A percentile compares a stretch with the other conserved stretches of the same genome.
These are phyloP conservation scores for Pheosia gnoma DNA, from an alignment of 2,888 invertebrate genomes.

Conservation along the genomic window DNA sequence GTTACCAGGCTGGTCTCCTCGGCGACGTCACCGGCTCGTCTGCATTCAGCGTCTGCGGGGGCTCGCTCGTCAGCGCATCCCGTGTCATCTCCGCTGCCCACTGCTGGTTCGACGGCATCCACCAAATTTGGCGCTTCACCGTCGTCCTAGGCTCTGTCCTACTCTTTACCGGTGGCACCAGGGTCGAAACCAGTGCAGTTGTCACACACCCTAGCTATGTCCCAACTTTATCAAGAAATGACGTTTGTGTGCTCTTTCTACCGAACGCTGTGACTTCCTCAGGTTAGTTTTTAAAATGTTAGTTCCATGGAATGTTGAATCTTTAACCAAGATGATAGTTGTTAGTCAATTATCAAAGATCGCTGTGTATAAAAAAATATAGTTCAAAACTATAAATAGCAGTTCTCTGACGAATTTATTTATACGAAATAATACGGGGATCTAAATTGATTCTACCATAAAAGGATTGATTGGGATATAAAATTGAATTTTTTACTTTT, in stretches of 20 bases:
- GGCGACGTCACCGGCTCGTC: constrained; percentile 16
- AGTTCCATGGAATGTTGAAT: too few species aligned
- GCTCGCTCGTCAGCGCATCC: constrained; percentile 45
- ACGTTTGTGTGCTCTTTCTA: constrained; percentile 56
- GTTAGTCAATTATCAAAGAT: too few species aligned
- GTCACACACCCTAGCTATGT: constrained; percentile 51
- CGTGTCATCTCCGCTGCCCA: constrained; percentile 64
- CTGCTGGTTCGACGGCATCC: constrained; percentile 64
- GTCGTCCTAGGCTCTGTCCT: constrained; percentile 55
- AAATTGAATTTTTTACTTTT: neutral
- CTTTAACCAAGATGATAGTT: too few species aligned
- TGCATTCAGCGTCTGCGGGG: constrained; percentile 55
- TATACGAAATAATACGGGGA: too few species aligned
- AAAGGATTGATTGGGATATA: neutral
- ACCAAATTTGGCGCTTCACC: constrained; percentile 53
- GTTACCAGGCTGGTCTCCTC: constrained; percentile 32
- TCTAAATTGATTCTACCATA: too few species aligned
- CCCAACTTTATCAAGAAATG: constrained; percentile 50
- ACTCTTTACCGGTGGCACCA: constrained; percentile 54
- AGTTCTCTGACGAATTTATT: too few species aligned
- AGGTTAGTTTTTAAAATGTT: constrained; percentile 36
- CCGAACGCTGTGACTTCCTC: constrained; percentile 36
- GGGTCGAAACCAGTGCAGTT: constrained; percentile 46
- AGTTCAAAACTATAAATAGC: too few species aligned
- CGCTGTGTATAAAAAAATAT: too few species aligned